A percentile compares a stretch with the other conserved stretches of the same genome.
phyloP scores from a whole-genome alignment of 2,113 vertebrate species.

The Apistogramma diplotaenia region DNA sequence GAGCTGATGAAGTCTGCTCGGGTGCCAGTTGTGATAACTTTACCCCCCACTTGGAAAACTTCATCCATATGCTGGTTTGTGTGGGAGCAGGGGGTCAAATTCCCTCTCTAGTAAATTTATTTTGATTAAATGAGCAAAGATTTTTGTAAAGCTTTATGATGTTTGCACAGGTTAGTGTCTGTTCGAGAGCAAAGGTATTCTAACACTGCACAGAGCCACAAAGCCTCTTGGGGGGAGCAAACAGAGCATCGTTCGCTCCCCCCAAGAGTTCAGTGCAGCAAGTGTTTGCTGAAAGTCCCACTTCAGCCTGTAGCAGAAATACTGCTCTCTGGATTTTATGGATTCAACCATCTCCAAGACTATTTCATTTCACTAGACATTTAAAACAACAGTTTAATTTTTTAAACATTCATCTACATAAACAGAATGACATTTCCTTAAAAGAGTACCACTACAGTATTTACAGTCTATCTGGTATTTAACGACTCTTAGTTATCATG shows the following conservation, averaged over 20 bases:
- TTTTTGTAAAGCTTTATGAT: conserved; percentile 18
- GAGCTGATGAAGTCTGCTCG: conserved; percentile 3
- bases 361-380: background rate
- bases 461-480: background rate
- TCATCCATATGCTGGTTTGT: conserved; percentile 40
- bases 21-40: conserved; percentile 24
- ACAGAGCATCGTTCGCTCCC: conserved; percentile 27
- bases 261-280: conserved; percentile 32
- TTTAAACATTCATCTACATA: background rate
- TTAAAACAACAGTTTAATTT: background rate
- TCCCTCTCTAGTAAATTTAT: conserved; percentile 20
- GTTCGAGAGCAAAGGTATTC: conserved; percentile 14
- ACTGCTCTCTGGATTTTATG: conserved; percentile 5
- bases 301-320: conserved; percentile 2
- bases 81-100: conserved; percentile 29
- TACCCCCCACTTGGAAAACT: conserved; percentile 34
- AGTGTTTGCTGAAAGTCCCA: conserved; percentile 48
- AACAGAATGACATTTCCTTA: background rate
- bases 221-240: background rate
- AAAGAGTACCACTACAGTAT: background rate
- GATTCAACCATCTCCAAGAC: background rate
- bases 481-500: background rate
- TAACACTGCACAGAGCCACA: conserved; percentile 36
- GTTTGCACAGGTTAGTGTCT: conserved; percentile 51
- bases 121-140: conserved; percentile 17